These are phyloP conservation scores for Dendroctonus ponderosae DNA, from an alignment of 1,140 invertebrate species.

Conservation along the genomic window DNA sequence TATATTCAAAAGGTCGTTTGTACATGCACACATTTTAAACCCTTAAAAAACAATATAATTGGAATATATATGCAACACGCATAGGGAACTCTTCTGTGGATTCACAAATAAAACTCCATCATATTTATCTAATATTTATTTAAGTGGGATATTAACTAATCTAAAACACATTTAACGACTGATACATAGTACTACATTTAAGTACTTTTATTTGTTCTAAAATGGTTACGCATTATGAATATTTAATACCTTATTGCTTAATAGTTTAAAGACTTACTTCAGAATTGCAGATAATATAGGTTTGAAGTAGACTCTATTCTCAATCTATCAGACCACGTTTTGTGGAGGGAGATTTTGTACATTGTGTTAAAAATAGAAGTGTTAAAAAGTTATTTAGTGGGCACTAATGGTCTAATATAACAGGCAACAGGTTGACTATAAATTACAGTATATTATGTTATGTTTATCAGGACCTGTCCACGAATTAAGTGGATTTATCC, in stretches of 20 bases:
- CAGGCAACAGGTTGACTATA: not conserved
- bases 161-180: no score
- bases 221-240: not conserved
- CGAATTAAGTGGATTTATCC: no score
- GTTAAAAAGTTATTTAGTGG: not conserved
- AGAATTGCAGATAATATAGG: slow-evolving; percentile 13
- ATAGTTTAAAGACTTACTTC: slow-evolving; percentile 19
- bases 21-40: no score
- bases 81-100: no score
- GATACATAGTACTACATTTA: no score
- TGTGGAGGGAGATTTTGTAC: slow-evolving; percentile 1
- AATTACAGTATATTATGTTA: not conserved
- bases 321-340: slow-evolving; percentile 3
- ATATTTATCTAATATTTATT: no score
- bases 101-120: no score
- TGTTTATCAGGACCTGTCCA: not conserved
- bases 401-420: not conserved
- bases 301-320: not conserved
- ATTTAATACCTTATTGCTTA: slow-evolving; percentile 21
- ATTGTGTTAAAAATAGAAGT: slow-evolving; percentile 6
- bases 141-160: no score
- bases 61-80: no score
- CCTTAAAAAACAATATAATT: no score
- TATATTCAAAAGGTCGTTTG: no score
- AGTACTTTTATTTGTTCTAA: no score